Conservation (phyloP, 2,113 vertebrate genomes). For the Lycaon pictus region DNA sequence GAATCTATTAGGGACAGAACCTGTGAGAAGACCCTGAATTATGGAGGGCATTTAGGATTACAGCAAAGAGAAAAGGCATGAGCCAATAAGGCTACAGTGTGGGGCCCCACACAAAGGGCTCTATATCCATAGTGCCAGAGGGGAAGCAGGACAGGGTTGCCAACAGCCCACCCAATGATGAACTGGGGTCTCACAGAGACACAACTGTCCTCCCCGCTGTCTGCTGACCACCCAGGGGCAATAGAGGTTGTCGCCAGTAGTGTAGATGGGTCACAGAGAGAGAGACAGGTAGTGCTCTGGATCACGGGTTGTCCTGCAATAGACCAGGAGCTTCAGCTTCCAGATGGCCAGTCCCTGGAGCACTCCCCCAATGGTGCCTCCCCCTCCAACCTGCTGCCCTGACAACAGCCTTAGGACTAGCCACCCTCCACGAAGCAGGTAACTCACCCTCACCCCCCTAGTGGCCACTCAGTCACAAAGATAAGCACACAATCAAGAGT, state of each 20-base stretch:
- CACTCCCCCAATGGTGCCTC: accelerated
- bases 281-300: background rate
- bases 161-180: background rate
- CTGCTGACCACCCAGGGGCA: background rate
- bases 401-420: background rate
- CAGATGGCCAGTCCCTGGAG: background rate
- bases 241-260: background rate
- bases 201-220: background rate
- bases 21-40: background rate
- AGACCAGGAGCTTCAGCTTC: background rate
- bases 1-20: background rate
- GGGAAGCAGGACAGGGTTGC: no score
- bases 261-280: background rate
- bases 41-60: background rate
- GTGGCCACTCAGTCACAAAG: background rate
- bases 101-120: background rate
- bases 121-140: background rate
- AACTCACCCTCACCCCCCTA: background rate
- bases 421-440: background rate
- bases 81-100: background rate
- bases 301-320: background rate
- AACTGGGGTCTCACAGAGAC: background rate
- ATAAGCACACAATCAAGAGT: background rate
- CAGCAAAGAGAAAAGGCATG: background rate
- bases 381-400: background rate